A percentile compares a stretch with the other conserved stretches of the same genome.
These are phyloP conservation scores for Antechinus flavipes DNA, from an alignment of 2,113 vertebrate genomes.

Conservation along the genomic window DNA sequence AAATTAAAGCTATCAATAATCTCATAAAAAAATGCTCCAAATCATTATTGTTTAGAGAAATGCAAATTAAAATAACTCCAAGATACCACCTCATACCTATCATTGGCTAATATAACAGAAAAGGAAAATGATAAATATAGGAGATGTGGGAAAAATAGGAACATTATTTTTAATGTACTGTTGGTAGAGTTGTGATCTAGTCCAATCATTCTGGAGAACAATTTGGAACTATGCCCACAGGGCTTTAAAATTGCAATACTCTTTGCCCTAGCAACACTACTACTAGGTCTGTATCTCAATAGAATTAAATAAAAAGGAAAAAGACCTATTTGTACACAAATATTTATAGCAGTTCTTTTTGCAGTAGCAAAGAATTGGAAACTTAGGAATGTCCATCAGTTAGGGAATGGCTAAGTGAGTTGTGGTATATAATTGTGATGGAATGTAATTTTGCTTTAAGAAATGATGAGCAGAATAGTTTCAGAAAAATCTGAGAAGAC, in stretches of 20 bases:
- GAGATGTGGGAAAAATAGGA: too few relatives aligned
- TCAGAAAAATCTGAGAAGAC: too few relatives aligned
- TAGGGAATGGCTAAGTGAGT: background rate
- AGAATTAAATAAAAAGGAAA: background rate
- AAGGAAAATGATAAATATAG: too few relatives aligned
- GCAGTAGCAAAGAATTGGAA: too few relatives aligned
- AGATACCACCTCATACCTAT: too few relatives aligned
- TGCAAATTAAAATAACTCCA: too few relatives aligned
- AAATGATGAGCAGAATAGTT: background rate
- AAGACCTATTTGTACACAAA: background rate
- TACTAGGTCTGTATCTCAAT: background rate
- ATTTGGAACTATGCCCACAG: background rate
- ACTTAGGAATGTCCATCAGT: too few relatives aligned
- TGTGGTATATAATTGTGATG: background rate
- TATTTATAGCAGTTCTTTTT: too few relatives aligned
- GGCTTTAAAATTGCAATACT: background rate
- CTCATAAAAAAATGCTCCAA: background rate
- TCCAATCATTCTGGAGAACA: background rate
- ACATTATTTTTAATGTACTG: background rate
- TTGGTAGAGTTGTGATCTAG: background rate
- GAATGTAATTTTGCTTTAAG: too few relatives aligned
- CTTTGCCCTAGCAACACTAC: background rate
- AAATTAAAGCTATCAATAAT: background rate
- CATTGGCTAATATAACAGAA: too few relatives aligned
- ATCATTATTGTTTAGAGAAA: too few relatives aligned